Base-by-base conservation (phyloP, 37 sponge, comb jelly and placozoan genomes). In the Amphimedon queenslandica region DNA sequence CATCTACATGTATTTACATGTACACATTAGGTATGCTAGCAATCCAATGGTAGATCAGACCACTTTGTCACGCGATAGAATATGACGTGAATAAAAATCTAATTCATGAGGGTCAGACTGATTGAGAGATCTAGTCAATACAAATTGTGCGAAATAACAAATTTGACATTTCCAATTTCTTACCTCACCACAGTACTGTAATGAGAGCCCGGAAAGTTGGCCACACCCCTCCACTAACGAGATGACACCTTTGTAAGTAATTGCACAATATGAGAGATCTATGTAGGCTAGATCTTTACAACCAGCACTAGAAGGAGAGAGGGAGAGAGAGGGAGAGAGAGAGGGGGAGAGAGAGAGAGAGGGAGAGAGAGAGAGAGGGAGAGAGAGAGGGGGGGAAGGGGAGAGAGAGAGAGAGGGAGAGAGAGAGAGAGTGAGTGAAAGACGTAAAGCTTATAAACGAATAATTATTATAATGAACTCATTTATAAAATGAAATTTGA, bases 151-250 rank as follows among this genome's bases (percentile, higher is more conserved):
- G n/a, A n/a, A n/a, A n/a, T n/a, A n/a, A n/a, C n/a, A n/a, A n/a
- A n/a, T n/a, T n/a, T n/a, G n/a, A n/a, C n/a, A n/a, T n/a, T n/a
- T n/a, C n/a, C n/a, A n/a, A n/a, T n/a, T n/a, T n/a, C 69, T 74
- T 35, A 85, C 78, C 58, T 80, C 77, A 20, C 40, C 53, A 76
- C 92, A 91, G 43, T 83, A 86, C 40, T 85, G 73, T n/a, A 86
- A 75, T 0, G 55, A 31, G 61, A 91, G 55, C 18, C 63, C 70
- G 20, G 33, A 71, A n/a, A 91, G 61, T 5, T 32, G 33, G 0
- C 13, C 58, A 61, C 91, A 90, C 21, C 68, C 70, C 51, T 53
- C 40, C 31, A 73, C 70, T 16, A 91, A 60, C 8, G 31, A 2
- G 1, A 18, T 31, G 32, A 90, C 8, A 30, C 92, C 87, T 36